Conservation (phyloP, 2,113 vertebrate genomes). For the Pogonocichla stellata region DNA sequence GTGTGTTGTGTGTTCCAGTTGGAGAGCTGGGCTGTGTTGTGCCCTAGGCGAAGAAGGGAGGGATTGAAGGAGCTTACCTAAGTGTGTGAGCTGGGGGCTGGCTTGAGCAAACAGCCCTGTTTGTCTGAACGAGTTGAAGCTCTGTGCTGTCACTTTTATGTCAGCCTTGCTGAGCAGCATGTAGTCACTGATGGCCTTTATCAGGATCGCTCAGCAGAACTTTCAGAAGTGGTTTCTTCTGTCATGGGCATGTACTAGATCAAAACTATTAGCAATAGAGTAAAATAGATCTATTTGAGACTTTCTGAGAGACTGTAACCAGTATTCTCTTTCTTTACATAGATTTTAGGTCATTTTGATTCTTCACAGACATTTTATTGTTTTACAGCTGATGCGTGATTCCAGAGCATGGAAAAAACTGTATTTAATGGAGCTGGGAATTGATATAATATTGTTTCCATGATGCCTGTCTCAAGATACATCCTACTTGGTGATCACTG, state of each 20-base stretch:
- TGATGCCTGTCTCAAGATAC: not conserved
- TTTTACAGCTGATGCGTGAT: not conserved
- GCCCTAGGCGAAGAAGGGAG: slow-evolving; percentile 28
- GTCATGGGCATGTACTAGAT: not conserved
- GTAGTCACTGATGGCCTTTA: not conserved
- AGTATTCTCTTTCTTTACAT: not conserved
- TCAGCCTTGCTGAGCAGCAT: not conserved
- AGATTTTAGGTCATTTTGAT: not conserved
- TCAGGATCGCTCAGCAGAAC: not conserved
- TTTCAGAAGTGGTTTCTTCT: not conserved
- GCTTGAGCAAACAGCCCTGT: slow-evolving; percentile 48
- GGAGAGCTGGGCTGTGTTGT: slow-evolving; percentile 11
- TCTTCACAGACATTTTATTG: not conserved
- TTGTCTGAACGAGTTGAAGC: slow-evolving; percentile 51
- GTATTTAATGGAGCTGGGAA: not conserved
- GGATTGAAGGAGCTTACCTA: slow-evolving; percentile 24
- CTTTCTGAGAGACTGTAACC: not conserved
- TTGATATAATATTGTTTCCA: not conserved
- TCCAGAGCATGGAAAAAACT: not conserved
- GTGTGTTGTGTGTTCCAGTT: slow-evolving; percentile 37
- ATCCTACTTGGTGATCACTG: not conserved
- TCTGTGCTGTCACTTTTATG: slow-evolving; percentile 39
- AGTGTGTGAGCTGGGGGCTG: slow-evolving; percentile 53
- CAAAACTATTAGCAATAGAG: not conserved
- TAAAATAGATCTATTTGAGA: not conserved